These are phyloP conservation scores for Bombus waltoni DNA, from an alignment of 1,140 invertebrate species.

Conservation along the genomic window DNA sequence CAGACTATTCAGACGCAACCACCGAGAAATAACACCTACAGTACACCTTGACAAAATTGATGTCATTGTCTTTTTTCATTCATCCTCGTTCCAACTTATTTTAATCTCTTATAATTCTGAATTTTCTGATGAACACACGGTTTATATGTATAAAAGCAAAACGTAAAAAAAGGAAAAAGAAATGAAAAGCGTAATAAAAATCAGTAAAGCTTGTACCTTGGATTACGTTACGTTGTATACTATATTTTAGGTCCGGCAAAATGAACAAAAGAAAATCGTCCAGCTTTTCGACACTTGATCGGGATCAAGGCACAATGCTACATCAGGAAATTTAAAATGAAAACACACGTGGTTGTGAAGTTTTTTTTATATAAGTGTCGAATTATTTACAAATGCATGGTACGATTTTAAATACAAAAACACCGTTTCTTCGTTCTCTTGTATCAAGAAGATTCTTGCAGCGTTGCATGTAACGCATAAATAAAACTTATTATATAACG, in stretches of 20 bases:
- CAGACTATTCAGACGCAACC: constrained; percentile 58
- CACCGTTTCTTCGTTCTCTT: constrained; percentile 56
- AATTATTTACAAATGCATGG: constrained; percentile 78
- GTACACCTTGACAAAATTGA: constrained; percentile 70
- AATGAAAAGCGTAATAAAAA: background rate
- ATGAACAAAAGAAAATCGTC: background rate
- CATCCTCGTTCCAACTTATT: background rate
- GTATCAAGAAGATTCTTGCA: constrained; percentile 62
- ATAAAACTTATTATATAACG: constrained; percentile 74
- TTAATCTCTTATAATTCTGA: constrained; percentile 21
- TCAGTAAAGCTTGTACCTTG: background rate
- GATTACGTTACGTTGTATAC: background rate
- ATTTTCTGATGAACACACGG: background rate
- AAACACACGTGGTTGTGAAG: background rate
- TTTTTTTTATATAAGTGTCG: constrained; percentile 65
- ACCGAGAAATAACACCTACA: constrained; percentile 74
- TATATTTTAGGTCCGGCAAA: background rate
- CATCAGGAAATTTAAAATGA: background rate
- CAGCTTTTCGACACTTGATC: background rate
- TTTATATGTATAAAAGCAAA: constrained; percentile 25
- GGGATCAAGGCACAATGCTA: background rate
- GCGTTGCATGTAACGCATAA: constrained; percentile 70
- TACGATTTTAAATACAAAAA: constrained; percentile 75
- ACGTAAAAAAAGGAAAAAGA: background rate
- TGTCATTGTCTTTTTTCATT: constrained; percentile 16